Percentiles rank a stretch among this genome's conserved stretches.
phyloP scores from a whole-genome alignment of 2,113 vertebrate species.

The Labrus mixtus region DNA sequence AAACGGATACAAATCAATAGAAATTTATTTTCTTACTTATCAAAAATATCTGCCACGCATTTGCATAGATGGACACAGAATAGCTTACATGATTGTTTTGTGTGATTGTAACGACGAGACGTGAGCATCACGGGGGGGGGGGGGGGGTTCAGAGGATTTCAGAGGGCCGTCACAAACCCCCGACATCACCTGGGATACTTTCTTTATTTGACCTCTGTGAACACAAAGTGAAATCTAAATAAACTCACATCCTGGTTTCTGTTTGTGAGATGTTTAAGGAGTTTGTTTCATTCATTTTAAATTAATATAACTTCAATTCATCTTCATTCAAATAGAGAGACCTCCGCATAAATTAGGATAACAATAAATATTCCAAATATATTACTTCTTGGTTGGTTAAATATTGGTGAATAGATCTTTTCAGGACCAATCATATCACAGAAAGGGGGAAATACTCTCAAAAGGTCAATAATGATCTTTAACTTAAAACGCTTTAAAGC shows the following conservation, averaged over 20 bases:
- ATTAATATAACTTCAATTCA: background rate
- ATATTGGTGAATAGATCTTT: conserved; percentile 51
- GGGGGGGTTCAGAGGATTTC: background rate
- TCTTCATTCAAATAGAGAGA: conserved; percentile 48
- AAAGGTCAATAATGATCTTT: conserved; percentile 6
- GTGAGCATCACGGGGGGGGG: background rate
- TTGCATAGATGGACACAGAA: conserved; percentile 82
- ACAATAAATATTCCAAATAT: conserved; percentile 84
- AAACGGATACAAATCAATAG: conserved; percentile 68
- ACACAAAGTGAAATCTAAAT: background rate
- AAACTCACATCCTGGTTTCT: conserved; percentile 14
- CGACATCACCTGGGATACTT: too few species aligned
- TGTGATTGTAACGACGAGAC: conserved; percentile 54
- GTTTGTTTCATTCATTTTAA: conserved; percentile 11
- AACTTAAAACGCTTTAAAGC: conserved; percentile 46
- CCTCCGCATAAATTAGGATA: conserved; percentile 48
- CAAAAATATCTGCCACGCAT: conserved; percentile 78
- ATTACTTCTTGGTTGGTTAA: conserved; percentile 73
- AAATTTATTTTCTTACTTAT: conserved; percentile 79
- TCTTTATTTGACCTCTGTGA: background rate
- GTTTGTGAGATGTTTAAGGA: conserved; percentile 14
- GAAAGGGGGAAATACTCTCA: conserved; percentile 18
- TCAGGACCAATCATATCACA: conserved; percentile 46
- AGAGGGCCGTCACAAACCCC: background rate
- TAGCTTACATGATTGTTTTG: conserved; percentile 53